Conservation (phyloP, 1,140 invertebrate genomes). For the Rhagoletis zephyria region DNA sequence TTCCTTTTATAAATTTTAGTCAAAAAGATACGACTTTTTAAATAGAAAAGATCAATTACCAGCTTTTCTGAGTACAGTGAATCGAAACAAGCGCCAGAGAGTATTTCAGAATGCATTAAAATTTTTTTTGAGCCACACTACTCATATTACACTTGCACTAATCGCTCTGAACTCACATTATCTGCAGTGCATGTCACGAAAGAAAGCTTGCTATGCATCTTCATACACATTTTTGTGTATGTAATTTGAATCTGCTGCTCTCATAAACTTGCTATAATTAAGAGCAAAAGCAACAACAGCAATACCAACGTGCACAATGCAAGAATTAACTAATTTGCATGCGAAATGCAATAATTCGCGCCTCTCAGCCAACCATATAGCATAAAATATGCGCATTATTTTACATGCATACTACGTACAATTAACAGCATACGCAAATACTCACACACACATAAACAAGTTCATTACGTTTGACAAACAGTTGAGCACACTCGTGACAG, state of each 20-base stretch:
- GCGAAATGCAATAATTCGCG: constrained; percentile 28
- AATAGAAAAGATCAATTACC: no score
- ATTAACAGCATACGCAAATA: background rate
- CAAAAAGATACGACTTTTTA: no score
- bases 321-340: constrained; percentile 14
- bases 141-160: background rate
- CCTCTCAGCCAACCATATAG: constrained; percentile 2
- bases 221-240: background rate
- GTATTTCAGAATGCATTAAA: no score
- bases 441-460: background rate
- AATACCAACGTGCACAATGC: background rate
- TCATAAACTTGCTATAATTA: constrained; percentile 15
- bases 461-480: background rate
- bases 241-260: background rate
- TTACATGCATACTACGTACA: background rate
- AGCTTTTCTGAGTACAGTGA: no score
- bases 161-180: no score
- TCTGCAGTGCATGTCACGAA: no score
- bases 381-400: constrained; percentile 10
- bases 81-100: no score
- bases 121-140: no score
- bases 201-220: background rate
- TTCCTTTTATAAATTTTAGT: no score
- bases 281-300: background rate
- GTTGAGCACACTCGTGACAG: constrained; percentile 32